phyloP scores from a whole-genome alignment of 2,797 vertebrate genomes.

The Artibeus lituratus region DNA sequence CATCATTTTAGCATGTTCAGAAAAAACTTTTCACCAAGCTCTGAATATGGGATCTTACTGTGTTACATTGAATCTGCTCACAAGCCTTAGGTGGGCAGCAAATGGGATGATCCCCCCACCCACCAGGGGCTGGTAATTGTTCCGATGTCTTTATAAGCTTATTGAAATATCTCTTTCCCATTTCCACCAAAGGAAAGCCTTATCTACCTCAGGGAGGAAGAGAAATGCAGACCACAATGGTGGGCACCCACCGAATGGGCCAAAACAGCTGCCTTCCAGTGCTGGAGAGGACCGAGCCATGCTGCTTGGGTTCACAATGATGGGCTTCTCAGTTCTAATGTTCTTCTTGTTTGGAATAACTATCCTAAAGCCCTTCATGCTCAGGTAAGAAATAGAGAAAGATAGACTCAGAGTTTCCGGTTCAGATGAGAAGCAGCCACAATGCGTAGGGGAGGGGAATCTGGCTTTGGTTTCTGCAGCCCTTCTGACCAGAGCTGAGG shows the following conservation, averaged over 20 bases:
- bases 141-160: not conserved
- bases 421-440: not conserved
- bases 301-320: constrained; percentile 88
- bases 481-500: not conserved
- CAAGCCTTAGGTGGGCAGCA: not conserved
- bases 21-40: not conserved
- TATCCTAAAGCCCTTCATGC: constrained; percentile 84
- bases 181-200: constrained; percentile 77
- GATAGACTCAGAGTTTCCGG: not conserved
- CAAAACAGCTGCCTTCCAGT: constrained; percentile 78
- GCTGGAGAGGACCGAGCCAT: constrained; percentile 88
- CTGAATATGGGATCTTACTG: not conserved
- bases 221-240: constrained; percentile 65
- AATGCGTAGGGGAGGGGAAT: not conserved
- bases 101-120: not conserved
- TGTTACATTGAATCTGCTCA: not conserved
- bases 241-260: constrained; percentile 55
- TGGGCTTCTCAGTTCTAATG: constrained; percentile 89
- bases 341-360: constrained; percentile 88
- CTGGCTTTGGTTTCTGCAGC: not conserved
- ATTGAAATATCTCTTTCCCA: not conserved
- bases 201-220: constrained; percentile 66
- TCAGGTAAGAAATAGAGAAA: constrained; percentile 81
- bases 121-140: not conserved
- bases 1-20: not conserved